A percentile compares a stretch with the other conserved stretches of the same genome.
These are phyloP conservation scores for Coptotermes formosanus DNA, from an alignment of 1,140 invertebrate species.

Conservation along the genomic window DNA sequence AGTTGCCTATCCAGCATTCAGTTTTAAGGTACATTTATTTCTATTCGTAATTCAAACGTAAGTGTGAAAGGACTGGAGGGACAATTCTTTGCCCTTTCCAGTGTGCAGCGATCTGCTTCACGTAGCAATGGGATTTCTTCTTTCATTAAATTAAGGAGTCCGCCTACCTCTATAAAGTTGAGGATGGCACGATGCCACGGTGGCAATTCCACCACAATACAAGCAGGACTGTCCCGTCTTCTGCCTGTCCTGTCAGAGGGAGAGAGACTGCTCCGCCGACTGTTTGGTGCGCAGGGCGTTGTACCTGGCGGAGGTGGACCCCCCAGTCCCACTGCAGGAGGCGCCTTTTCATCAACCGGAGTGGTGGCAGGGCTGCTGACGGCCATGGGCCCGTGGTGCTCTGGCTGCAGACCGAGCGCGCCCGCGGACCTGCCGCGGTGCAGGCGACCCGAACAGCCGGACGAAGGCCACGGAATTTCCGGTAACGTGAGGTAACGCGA, in stretches of 20 bases:
- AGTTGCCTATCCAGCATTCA: too few species aligned
- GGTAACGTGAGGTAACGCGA: slow-evolving; percentile 47
- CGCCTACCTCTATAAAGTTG: slow-evolving; percentile 48
- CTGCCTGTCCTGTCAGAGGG: slow-evolving; percentile 47
- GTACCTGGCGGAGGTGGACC: neutral
- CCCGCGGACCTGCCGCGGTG: slow-evolving; percentile 43
- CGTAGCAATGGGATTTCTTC: too few species aligned
- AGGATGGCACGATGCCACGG: slow-evolving; percentile 49
- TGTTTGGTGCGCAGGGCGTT: slow-evolving; percentile 37
- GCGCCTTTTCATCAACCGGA: slow-evolving; percentile 21
- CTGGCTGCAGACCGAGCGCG: slow-evolving; percentile 31
- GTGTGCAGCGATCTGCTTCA: too few species aligned
- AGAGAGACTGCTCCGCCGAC: slow-evolving; percentile 46
- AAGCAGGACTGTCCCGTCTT: slow-evolving; percentile 45
- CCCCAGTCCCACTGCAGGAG: neutral
- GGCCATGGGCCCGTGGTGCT: neutral
- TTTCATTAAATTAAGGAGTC: too few species aligned
- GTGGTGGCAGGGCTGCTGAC: slow-evolving; percentile 15
- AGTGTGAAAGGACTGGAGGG: too few species aligned
- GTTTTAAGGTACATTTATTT: too few species aligned
- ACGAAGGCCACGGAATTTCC: slow-evolving; percentile 36
- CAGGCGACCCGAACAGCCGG: slow-evolving; percentile 39
- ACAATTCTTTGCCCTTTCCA: too few species aligned
- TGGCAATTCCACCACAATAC: slow-evolving; percentile 45
- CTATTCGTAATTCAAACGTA: too few species aligned